Evolutionary conservation across 2,113 vertebrate species (phyloP).

Genomic region (Salvator merianae): DNA sequence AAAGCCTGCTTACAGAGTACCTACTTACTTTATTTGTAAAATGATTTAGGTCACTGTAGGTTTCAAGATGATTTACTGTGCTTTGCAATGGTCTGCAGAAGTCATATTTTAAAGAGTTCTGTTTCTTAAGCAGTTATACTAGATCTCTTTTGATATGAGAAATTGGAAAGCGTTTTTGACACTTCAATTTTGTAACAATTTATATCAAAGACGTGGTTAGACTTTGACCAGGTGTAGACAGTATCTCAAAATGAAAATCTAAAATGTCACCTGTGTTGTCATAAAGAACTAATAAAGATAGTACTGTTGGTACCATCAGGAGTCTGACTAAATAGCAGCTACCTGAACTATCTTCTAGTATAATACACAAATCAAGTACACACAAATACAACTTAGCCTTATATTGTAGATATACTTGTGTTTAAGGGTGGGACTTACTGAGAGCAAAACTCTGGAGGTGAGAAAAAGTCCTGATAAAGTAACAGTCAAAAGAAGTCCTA

Average conservation of each 20-base stretch:
- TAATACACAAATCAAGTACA: conserved; percentile 30
- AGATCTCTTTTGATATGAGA: conserved; percentile 18
- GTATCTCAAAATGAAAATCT: conserved; percentile 41
- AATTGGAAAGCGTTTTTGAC: neutral
- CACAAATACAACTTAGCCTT: conserved; percentile 27
- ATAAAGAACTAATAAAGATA: conserved; percentile 38
- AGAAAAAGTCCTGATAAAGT: neutral
- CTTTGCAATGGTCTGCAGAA: conserved; percentile 1
- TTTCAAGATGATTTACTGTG: conserved; percentile 7
- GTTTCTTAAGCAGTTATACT: conserved; percentile 28
- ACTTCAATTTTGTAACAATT: conserved; percentile 22
- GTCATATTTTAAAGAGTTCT: conserved; percentile 23
- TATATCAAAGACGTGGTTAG: conserved; percentile 23
- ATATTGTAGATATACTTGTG: neutral
- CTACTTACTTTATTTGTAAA: neutral
- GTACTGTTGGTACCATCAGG: conserved; percentile 12
- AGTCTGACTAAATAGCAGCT: conserved; percentile 22
- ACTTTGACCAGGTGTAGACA: conserved; percentile 20
- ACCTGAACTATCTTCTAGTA: conserved; percentile 31
- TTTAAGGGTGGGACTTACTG: conserved; percentile 16
- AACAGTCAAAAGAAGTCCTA: neutral
- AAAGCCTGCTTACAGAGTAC: neutral
- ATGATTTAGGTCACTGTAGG: neutral
- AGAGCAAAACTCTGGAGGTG: conserved; percentile 26
- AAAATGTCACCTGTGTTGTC: neutral